Percentiles rank a stretch among this genome's conserved stretches.
Conservation (phyloP, 2,113 vertebrate genomes). For the Lophochroa leadbeateri region DNA sequence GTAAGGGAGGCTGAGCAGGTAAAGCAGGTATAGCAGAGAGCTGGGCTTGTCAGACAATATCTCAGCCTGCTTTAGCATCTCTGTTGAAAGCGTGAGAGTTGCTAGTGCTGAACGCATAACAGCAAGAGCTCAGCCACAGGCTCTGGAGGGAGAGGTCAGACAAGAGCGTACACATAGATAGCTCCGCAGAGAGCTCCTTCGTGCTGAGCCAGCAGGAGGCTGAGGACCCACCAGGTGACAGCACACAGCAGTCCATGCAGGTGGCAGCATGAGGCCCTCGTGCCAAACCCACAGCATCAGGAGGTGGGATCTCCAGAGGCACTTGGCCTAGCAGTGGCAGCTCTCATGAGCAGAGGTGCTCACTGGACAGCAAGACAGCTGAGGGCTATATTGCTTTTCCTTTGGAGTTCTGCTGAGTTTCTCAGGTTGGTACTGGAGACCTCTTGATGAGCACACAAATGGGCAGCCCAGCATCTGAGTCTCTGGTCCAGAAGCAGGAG, state of each 20-base stretch:
- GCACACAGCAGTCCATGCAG: rapidly evolving
- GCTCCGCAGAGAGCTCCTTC: neutral
- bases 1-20: constrained; percentile 12
- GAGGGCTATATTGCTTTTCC: neutral
- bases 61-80: neutral
- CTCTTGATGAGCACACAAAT: rapidly evolving
- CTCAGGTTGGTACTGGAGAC: neutral
- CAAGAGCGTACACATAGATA: neutral
- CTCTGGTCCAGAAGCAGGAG: rapidly evolving
- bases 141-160: neutral
- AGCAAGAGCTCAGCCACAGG: neutral
- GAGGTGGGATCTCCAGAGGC: neutral
- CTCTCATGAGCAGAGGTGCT: neutral
- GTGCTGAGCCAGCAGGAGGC: neutral
- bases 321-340: neutral
- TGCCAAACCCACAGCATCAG: neutral
- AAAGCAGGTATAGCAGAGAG: constrained; percentile 20
- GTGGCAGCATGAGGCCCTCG: neutral
- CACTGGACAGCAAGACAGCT: neutral
- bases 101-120: neutral
- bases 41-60: neutral
- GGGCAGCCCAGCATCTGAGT: neutral
- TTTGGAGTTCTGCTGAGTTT: neutral
- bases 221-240: rapidly evolving
- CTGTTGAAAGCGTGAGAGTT: neutral